These are phyloP conservation scores for Lepidurus arcticus DNA, from an alignment of 1,140 invertebrate species.

Conservation along the genomic window DNA sequence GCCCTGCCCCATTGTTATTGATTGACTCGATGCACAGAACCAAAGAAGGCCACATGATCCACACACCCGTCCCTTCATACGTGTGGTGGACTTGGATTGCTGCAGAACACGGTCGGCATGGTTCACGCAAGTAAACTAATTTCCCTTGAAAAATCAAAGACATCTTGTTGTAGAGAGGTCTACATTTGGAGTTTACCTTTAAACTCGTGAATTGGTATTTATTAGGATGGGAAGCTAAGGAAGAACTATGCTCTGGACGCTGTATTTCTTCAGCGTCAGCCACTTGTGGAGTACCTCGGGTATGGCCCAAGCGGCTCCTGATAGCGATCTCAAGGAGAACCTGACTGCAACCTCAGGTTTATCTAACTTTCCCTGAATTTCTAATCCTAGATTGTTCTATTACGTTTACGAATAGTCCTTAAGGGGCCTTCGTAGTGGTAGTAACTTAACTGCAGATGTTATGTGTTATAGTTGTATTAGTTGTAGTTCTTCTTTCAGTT, in stretches of 20 bases:
- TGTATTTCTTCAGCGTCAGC: constrained; percentile 18
- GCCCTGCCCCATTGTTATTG: constrained; percentile 3
- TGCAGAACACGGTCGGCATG: constrained; percentile 11
- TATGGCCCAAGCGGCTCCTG: neutral
- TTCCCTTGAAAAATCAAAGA: too few relatives aligned
- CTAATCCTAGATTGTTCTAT: too few relatives aligned
- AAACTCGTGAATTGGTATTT: neutral
- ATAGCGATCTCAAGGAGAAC: neutral
- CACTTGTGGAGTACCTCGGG: constrained; percentile 2
- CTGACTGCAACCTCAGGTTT: neutral
- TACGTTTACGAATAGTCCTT: too few relatives aligned
- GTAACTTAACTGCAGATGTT: too few relatives aligned
- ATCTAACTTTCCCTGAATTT: too few relatives aligned
- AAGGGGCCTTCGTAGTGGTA: too few relatives aligned
- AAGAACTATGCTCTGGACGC: neutral
- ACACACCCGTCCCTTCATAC: neutral
- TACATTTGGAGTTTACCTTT: too few relatives aligned
- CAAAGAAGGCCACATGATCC: neutral
- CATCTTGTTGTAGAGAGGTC: too few relatives aligned
- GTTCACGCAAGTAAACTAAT: neutral
- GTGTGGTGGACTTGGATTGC: neutral
- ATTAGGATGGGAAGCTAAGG: neutral
- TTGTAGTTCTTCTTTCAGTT: too few relatives aligned
- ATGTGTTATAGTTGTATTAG: too few relatives aligned
- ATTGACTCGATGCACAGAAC: neutral